Conservation (phyloP, 2,888 invertebrate genomes). For the Andrena fulva region DNA sequence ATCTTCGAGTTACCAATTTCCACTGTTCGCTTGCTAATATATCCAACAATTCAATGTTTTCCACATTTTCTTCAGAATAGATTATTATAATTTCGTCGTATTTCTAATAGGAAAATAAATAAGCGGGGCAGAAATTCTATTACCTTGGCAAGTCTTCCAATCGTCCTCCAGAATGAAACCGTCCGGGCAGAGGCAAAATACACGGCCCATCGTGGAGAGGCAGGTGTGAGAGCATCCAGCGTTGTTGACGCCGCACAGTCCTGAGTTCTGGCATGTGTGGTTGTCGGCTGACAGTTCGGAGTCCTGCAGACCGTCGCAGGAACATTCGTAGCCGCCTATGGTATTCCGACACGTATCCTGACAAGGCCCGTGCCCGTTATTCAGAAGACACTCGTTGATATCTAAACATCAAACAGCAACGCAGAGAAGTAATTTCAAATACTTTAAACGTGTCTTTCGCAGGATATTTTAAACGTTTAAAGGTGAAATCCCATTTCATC, state of each 20-base stretch:
- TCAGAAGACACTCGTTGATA: constrained; percentile 87
- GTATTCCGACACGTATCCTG: constrained; percentile 88
- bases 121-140: constrained; percentile 32
- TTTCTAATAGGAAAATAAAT: constrained; percentile 62
- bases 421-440: background rate
- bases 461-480: too few relatives aligned
- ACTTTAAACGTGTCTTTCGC: background rate
- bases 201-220: constrained; percentile 86
- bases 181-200: constrained; percentile 83
- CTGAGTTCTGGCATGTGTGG: constrained; percentile 87
- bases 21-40: background rate
- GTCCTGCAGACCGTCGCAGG: constrained; percentile 87
- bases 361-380: constrained; percentile 89
- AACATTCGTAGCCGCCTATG: constrained; percentile 87
- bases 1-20: background rate
- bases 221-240: constrained; percentile 88
- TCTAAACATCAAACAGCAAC: constrained; percentile 79
- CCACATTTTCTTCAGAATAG: background rate
- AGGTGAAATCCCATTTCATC: too few relatives aligned
- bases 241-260: constrained; percentile 86
- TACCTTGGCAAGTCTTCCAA: constrained; percentile 84
- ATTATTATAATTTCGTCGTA: constrained; percentile 14
- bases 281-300: constrained; percentile 86
- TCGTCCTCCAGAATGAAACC: constrained; percentile 83
- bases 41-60: constrained; percentile 12